Percentiles rank a stretch among this genome's conserved stretches.
Evolutionary conservation across 2,888 invertebrate species (phyloP).

Genomic region (Cerastis rubricosa): DNA sequence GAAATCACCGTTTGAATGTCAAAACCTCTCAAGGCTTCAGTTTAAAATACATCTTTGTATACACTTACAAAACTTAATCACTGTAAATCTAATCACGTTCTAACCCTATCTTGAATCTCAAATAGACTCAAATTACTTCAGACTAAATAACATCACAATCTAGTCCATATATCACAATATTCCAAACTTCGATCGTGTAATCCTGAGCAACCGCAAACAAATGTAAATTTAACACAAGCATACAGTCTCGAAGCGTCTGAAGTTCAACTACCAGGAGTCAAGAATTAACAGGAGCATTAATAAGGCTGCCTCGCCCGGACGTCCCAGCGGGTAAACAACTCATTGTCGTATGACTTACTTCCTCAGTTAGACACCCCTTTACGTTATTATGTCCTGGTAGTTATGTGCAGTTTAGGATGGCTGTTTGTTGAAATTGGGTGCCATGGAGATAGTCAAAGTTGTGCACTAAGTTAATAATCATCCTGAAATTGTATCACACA

Average conservation of each 20-base stretch:
- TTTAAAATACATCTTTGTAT: slow-evolving; percentile 2
- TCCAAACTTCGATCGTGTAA: slow-evolving; percentile 57
- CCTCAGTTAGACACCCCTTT: slow-evolving; percentile 50
- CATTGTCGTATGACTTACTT: slow-evolving; percentile 62
- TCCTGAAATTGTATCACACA: background rate
- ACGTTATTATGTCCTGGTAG: slow-evolving; percentile 53
- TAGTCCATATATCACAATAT: slow-evolving; percentile 51
- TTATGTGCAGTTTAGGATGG: slow-evolving; percentile 34
- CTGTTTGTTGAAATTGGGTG: slow-evolving; percentile 40
- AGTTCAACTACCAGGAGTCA: slow-evolving; percentile 64
- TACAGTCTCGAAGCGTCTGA: slow-evolving; percentile 51
- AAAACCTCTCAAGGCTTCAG: background rate
- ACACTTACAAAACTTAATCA: slow-evolving; percentile 4
- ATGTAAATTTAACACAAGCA: slow-evolving; percentile 63
- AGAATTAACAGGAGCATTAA: slow-evolving; percentile 66
- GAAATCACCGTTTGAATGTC: background rate
- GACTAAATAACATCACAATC: slow-evolving; percentile 33
- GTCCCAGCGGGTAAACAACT: slow-evolving; percentile 60
- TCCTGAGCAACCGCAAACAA: slow-evolving; percentile 59
- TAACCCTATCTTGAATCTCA: slow-evolving; percentile 5
- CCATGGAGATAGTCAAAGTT: background rate
- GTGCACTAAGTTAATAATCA: background rate
- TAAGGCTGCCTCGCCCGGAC: slow-evolving; percentile 58
- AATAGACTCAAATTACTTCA: slow-evolving; percentile 40
- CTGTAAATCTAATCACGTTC: slow-evolving; percentile 16